Conservation (phyloP, 2,888 invertebrate genomes). For the Lepidocyrtoides sp. region DNA sequence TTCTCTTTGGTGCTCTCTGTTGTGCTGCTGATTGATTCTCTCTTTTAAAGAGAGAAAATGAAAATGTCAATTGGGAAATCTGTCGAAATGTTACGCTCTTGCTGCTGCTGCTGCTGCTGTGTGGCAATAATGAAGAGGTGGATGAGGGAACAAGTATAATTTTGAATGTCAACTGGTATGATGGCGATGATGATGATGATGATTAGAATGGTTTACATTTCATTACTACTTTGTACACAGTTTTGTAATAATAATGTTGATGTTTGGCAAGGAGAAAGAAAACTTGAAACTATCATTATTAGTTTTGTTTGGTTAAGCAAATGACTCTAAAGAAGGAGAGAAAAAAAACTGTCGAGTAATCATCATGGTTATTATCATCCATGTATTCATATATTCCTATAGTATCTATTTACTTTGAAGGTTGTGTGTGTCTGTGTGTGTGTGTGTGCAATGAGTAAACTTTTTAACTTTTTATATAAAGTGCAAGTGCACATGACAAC, state of each 20-base stretch:
- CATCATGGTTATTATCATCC: neutral
- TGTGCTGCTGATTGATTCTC: neutral
- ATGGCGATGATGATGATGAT: neutral
- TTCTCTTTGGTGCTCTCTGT: neutral
- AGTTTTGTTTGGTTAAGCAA: conserved; percentile 43
- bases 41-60: conserved; percentile 24
- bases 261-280: neutral
- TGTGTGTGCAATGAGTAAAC: too few relatives aligned
- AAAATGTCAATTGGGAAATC: conserved; percentile 52
- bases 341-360: conserved; percentile 37
- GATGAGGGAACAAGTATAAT: neutral
- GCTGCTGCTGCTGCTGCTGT: neutral
- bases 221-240: conserved; percentile 18
- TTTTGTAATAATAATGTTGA: neutral
- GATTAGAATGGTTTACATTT: conserved; percentile 43
- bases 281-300: neutral
- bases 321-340: neutral
- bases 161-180: conserved; percentile 65
- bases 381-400: neutral
- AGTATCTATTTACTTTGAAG: conserved; percentile 9
- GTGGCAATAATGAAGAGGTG: neutral
- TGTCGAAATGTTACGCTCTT: neutral
- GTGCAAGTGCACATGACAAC: neutral
- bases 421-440: neutral
- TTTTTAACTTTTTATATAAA: too few relatives aligned